These are phyloP conservation scores for Orthosia cruda DNA, from an alignment of 2,888 invertebrate species.

Conservation along the genomic window DNA sequence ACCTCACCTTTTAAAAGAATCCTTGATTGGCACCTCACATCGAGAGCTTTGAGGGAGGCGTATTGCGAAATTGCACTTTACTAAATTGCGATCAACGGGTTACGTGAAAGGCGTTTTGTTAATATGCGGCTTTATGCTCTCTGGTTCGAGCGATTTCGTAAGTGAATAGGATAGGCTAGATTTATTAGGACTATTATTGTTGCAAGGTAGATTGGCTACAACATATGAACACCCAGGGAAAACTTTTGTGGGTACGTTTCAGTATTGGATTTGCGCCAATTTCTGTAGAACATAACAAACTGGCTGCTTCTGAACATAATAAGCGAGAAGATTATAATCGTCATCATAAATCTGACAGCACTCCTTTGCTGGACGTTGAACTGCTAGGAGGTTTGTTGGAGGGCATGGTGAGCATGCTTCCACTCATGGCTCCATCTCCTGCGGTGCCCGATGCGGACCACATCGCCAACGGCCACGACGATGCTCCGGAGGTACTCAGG, in stretches of 20 bases:
- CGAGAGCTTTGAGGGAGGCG: constrained; percentile 60
- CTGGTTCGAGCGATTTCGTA: constrained; percentile 34
- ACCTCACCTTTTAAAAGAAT: constrained; percentile 55
- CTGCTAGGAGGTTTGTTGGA: too few relatives aligned
- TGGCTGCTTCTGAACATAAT: background rate
- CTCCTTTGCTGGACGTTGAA: too few relatives aligned
- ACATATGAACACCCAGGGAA: background rate
- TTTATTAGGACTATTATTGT: constrained; percentile 40
- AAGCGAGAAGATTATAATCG: too few relatives aligned
- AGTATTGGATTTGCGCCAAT: background rate
- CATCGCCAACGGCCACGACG: too few relatives aligned
- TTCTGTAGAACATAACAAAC: background rate
- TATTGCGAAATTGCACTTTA: constrained; percentile 76
- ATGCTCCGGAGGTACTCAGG: too few relatives aligned
- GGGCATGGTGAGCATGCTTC: too few relatives aligned
- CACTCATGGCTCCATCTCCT: too few relatives aligned
- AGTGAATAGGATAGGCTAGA: constrained; percentile 22
- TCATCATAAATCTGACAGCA: too few relatives aligned
- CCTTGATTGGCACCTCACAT: constrained; percentile 73
- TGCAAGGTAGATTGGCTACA: constrained; percentile 5
- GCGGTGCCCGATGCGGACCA: too few relatives aligned
- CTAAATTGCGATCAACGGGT: constrained; percentile 72
- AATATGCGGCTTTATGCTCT: constrained; percentile 55
- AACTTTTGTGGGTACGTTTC: background rate
- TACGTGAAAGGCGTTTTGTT: constrained; percentile 59